These are phyloP conservation scores for Kryphioiulus occultus DNA, from an alignment of 2,888 invertebrate genomes.

Conservation along the genomic window DNA sequence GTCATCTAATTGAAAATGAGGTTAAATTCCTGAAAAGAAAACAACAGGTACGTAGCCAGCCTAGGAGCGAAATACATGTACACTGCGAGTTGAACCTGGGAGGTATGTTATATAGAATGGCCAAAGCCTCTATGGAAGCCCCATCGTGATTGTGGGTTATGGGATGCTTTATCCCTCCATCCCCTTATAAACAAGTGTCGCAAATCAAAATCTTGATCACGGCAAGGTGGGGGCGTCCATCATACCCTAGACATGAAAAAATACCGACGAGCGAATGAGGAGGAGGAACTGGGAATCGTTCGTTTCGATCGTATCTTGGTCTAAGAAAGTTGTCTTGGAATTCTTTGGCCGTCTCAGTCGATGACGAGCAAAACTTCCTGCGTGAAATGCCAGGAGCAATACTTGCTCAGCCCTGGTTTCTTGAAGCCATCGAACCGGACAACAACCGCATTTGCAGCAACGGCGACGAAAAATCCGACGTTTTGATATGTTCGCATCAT, in stretches of 20 bases:
- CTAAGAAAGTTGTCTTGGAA: background rate
- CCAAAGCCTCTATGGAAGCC: background rate
- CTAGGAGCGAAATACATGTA: background rate
- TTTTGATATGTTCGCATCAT: too few relatives aligned
- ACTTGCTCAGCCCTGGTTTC: background rate
- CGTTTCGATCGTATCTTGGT: background rate
- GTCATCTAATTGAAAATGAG: constrained; percentile 31
- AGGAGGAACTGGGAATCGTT: background rate
- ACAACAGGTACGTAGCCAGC: background rate
- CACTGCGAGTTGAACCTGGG: background rate
- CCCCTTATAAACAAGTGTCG: background rate
- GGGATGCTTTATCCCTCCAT: background rate
- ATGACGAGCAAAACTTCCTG: background rate
- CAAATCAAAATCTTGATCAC: background rate
- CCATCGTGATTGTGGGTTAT: background rate
- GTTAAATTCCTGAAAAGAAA: constrained; percentile 1
- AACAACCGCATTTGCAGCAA: too few relatives aligned
- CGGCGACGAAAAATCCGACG: too few relatives aligned
- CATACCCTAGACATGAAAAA: background rate
- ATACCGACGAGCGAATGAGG: background rate
- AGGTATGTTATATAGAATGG: background rate
- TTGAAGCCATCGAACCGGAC: too few relatives aligned
- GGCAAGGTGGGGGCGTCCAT: background rate
- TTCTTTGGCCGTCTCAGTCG: background rate
- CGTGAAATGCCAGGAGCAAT: background rate